A percentile compares a stretch with the other conserved stretches of the same genome.
Evolutionary conservation across 2,888 invertebrate genomes (phyloP).

Genomic region (Norana najaformis): DNA sequence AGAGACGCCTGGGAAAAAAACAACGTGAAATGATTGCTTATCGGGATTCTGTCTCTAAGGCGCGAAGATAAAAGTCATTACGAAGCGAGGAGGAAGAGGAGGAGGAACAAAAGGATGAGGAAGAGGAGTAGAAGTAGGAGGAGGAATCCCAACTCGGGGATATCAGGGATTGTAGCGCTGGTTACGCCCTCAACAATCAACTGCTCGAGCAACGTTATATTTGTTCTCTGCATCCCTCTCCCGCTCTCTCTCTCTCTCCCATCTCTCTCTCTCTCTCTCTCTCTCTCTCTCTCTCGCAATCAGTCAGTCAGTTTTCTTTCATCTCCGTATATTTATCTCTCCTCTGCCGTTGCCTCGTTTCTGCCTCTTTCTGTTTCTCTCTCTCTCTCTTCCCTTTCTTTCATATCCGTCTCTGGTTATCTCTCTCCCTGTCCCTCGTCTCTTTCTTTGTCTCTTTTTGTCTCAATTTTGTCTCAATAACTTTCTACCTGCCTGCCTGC

Average conservation of each 20-base stretch:
- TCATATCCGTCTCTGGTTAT: background rate
- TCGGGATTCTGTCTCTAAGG: background rate
- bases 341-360: background rate
- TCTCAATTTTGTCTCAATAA: too few species aligned
- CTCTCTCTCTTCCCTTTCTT: background rate
- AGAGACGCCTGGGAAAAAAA: background rate
- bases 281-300: background rate
- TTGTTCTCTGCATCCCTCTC: constrained; percentile 10
- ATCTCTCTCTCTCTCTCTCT: background rate
- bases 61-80: background rate
- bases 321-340: background rate
- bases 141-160: background rate
- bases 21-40: background rate
- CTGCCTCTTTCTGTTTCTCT: background rate
- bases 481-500: too few species aligned
- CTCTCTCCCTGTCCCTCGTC: background rate
- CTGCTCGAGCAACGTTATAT: background rate
- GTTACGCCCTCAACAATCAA: background rate
- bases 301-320: background rate
- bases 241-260: background rate
- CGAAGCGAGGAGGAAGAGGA: background rate
- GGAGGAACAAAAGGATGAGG: too few species aligned
- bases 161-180: background rate
- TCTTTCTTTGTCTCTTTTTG: too few species aligned
- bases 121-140: background rate